Percentiles rank a stretch among this genome's conserved stretches.
These are phyloP conservation scores for Pollenia angustigena DNA, from an alignment of 2,888 invertebrate species.

Conservation along the genomic window DNA sequence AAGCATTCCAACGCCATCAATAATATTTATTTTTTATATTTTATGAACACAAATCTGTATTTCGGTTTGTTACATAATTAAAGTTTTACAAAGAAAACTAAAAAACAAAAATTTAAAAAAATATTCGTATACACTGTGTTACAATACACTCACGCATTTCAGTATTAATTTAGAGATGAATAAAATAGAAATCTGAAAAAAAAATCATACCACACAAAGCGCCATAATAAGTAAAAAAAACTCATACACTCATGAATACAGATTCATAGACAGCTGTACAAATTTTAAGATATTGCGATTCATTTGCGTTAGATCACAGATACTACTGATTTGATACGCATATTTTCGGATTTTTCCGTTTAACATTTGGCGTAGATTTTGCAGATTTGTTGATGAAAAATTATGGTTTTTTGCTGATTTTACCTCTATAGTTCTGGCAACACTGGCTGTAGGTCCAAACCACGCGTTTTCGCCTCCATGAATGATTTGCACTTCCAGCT, in stretches of 20 bases:
- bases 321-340: constrained; percentile 19
- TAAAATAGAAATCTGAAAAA: background rate
- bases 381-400: too few relatives aligned
- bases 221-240: constrained; percentile 41
- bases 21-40: constrained; percentile 22
- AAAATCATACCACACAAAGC: constrained; percentile 59
- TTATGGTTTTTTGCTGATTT: too few relatives aligned
- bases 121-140: constrained; percentile 19
- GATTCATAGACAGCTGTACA: background rate
- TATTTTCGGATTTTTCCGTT: background rate
- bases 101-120: constrained; percentile 10
- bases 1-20: constrained; percentile 71
- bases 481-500: too few relatives aligned
- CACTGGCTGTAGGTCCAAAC: too few relatives aligned
- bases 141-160: constrained; percentile 52
- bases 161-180: constrained; percentile 45
- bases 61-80: constrained; percentile 53
- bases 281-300: constrained; percentile 9
- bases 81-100: constrained; percentile 31
- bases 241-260: background rate
- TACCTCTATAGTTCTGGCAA: too few relatives aligned
- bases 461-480: too few relatives aligned
- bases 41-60: constrained; percentile 13
- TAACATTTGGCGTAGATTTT: too few relatives aligned
- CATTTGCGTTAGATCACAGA: background rate